phyloP scores from a whole-genome alignment of 2,888 invertebrate genomes.

The Liodrosophila aerea region DNA sequence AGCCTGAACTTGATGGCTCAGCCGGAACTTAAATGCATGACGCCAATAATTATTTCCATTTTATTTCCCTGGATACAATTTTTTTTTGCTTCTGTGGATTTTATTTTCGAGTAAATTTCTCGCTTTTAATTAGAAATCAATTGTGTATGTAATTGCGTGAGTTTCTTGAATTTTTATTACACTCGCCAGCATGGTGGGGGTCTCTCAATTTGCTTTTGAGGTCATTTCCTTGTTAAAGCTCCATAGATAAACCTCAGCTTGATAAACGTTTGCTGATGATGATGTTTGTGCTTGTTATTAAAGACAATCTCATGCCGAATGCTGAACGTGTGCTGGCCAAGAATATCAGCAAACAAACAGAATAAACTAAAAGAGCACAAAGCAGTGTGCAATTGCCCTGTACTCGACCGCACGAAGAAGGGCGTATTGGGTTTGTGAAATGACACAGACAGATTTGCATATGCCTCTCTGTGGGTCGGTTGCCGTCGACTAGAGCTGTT shows the following conservation, averaged over 20 bases:
- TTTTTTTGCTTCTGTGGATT: slow-evolving; percentile 18
- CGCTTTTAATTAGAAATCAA: slow-evolving; percentile 72
- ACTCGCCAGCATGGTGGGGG: too few species aligned
- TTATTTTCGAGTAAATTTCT: slow-evolving; percentile 23
- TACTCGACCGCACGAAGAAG: too few species aligned
- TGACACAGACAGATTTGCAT: too few species aligned
- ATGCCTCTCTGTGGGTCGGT: background rate
- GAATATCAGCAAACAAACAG: slow-evolving; percentile 30
- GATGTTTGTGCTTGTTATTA: slow-evolving; percentile 15
- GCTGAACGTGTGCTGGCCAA: too few species aligned
- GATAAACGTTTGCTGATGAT: slow-evolving; percentile 3
- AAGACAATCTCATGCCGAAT: too few species aligned
- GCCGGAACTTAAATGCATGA: slow-evolving; percentile 54
- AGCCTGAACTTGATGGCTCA: slow-evolving; percentile 51
- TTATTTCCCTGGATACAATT: slow-evolving; percentile 2
- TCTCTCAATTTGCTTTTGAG: slow-evolving; percentile 3
- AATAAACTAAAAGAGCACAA: too few species aligned
- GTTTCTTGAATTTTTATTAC: slow-evolving; percentile 5
- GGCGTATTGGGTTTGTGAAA: too few species aligned
- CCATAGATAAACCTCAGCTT: background rate
- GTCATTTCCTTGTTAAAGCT: slow-evolving; percentile 8
- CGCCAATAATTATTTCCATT: slow-evolving; percentile 56
- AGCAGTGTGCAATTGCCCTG: too few species aligned
- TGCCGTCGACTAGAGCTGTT: too few species aligned
- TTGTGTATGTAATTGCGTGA: slow-evolving; percentile 59